Conservation (phyloP, 2,113 vertebrate genomes). For the Cromileptes altivelis region DNA sequence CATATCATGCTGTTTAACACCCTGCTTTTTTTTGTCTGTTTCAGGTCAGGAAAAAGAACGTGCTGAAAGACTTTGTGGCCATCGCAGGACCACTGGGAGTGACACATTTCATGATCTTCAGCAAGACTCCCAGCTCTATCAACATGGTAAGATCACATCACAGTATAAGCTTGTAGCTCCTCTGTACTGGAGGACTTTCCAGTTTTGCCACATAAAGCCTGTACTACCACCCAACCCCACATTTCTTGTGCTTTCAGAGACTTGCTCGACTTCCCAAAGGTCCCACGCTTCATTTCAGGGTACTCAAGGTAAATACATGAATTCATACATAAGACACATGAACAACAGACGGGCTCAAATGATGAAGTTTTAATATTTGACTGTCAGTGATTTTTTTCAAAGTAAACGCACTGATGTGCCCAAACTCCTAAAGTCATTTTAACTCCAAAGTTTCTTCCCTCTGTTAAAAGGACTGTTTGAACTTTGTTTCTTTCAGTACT, state of each 20-base stretch:
- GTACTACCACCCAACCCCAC: too few relatives aligned
- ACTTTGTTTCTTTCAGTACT: slow-evolving; percentile 82
- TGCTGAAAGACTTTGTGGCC: slow-evolving; percentile 92
- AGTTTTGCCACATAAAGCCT: neutral
- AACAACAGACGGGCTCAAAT: slow-evolving; percentile 40
- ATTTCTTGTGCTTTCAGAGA: slow-evolving; percentile 80
- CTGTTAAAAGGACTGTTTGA: neutral
- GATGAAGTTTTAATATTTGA: slow-evolving; percentile 76
- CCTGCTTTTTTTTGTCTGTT: neutral
- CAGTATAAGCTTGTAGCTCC: neutral
- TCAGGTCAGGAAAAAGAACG: slow-evolving; percentile 90
- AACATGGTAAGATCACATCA: slow-evolving; percentile 86
- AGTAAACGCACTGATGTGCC: slow-evolving; percentile 84
- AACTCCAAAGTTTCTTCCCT: too few relatives aligned
- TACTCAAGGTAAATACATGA: slow-evolving; percentile 84
- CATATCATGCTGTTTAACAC: neutral
- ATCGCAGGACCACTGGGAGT: slow-evolving; percentile 92
- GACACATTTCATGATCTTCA: slow-evolving; percentile 92
- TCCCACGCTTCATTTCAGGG: slow-evolving; percentile 89
- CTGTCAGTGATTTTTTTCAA: slow-evolving; percentile 77
- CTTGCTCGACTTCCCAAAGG: slow-evolving; percentile 92
- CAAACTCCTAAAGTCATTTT: neutral
- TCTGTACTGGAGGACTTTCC: rapidly evolving
- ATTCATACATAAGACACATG: rapidly evolving
- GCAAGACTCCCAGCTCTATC: slow-evolving; percentile 84